Base-by-base conservation (phyloP, 1,140 invertebrate species). In the Eumeta japonica region DNA sequence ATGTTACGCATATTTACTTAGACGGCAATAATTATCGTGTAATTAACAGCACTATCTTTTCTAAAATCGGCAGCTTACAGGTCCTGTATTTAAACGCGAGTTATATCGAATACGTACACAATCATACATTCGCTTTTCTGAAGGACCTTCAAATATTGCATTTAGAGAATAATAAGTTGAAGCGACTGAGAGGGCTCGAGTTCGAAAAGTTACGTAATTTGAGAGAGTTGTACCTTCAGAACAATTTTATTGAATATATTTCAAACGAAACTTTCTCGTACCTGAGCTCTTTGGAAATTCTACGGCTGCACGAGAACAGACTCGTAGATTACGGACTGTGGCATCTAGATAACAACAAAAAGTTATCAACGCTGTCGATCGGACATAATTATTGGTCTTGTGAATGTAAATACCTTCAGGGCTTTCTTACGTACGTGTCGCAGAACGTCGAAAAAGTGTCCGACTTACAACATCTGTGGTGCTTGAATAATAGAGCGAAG, bases 1-100 rank as follows among this genome's bases (percentile, higher is more conserved):
- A 92, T 60, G 88, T 89, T 1, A 94, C 90, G n/a, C 88, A 92
- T 62, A 81, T 94, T 10, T 94, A 92, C 64, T 65, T 95, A 41
- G 92, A 94, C 63, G 90, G 90, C 27, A 82, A 89, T 57, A 82
- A 89, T 57, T 83, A 94, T 44, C 82, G 79, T 30, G 82, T 86
- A 54, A 59, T 94, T 31, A 84, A 89, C 48, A 87, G 87, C 56
- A 85, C 90, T 55, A 83, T 88, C 36, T 89, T 95, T 57, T 89
- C 90, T 58, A 89, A 88, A 1, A 81, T 90, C 13, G 91, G 89
- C 60, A 92, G 89, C 58, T 83, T 93, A 79, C 76, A 83, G 16
- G 81, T 87, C 18, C 70, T 95, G 5, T 93, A 85, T 65, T 81
- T 94, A 19, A 94, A 95, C 62, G 81, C 81, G 13, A 92, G 88